phyloP scores from a whole-genome alignment of 2,797 vertebrate species.

The Sebastes hubbsi region DNA sequence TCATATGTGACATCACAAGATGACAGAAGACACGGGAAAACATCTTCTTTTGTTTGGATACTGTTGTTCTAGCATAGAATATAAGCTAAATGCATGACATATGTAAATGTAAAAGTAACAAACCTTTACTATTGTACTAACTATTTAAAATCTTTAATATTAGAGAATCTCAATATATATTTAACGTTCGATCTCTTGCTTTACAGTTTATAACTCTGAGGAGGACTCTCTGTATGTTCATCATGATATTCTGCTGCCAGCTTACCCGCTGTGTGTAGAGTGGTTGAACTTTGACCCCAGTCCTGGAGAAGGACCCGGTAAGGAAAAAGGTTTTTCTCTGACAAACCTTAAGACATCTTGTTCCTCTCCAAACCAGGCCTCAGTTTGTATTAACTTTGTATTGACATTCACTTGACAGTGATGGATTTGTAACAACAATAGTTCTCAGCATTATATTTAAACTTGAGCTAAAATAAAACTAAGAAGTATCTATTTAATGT shows the following conservation, averaged over 20 bases:
- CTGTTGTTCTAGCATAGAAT: not conserved
- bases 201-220: slow-evolving; percentile 93
- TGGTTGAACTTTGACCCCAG: slow-evolving; percentile 98
- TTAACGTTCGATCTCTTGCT: not conserved
- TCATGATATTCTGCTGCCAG: slow-evolving; percentile 93
- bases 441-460: not conserved
- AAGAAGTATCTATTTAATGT: not conserved
- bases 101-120: not conserved
- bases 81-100: not conserved
- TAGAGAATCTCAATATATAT: not conserved
- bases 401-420: not conserved
- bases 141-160: not conserved
- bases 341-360: not conserved
- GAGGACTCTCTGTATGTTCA: slow-evolving; percentile 95
- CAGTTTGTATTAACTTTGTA: not conserved
- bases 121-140: not conserved
- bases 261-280: slow-evolving; percentile 94
- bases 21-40: not conserved
- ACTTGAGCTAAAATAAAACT: not conserved
- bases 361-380: not conserved
- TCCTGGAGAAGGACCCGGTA: slow-evolving; percentile 87
- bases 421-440: not conserved
- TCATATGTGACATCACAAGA: not conserved
- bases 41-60: not conserved
- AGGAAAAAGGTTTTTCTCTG: not conserved